phyloP scores from a whole-genome alignment of 2,113 vertebrate genomes.

The Laticauda colubrina region DNA sequence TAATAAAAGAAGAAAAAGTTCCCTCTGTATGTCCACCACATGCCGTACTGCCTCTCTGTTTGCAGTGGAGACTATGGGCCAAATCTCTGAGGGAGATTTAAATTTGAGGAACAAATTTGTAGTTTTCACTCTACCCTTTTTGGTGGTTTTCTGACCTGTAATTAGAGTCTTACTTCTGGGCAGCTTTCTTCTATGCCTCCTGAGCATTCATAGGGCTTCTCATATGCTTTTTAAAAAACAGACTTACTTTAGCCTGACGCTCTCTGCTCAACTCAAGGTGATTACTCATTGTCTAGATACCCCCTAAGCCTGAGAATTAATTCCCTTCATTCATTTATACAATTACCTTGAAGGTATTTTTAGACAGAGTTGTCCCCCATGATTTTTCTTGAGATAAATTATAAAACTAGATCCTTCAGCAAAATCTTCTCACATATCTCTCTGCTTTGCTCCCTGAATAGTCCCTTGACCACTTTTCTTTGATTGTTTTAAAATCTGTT shows the following conservation, averaged over 20 bases:
- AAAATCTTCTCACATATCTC: constrained; percentile 24
- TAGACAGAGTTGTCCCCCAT: constrained; percentile 50
- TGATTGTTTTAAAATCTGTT: constrained; percentile 26
- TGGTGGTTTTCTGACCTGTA: background rate
- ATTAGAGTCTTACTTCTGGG: background rate
- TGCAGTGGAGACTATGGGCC: background rate
- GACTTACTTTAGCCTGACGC: constrained; percentile 8
- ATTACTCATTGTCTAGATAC: constrained; percentile 42
- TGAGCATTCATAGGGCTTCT: background rate
- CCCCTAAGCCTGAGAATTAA: constrained; percentile 54
- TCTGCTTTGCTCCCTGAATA: constrained; percentile 28
- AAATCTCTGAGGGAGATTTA: background rate
- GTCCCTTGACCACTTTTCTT: background rate
- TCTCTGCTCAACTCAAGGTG: constrained; percentile 39
- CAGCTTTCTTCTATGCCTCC: background rate
- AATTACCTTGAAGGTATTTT: constrained; percentile 64
- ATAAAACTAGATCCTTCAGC: constrained; percentile 42
- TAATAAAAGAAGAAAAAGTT: background rate
- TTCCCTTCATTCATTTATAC: constrained; percentile 62
- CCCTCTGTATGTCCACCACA: background rate
- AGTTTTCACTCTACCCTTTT: background rate
- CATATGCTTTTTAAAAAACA: background rate
- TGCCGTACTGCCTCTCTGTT: background rate
- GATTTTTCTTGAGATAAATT: constrained; percentile 51
- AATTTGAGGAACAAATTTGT: background rate